A percentile compares a stretch with the other conserved stretches of the same genome.
Conservation (phyloP, 2,797 vertebrate species). For the Atherinosoma microstoma region DNA sequence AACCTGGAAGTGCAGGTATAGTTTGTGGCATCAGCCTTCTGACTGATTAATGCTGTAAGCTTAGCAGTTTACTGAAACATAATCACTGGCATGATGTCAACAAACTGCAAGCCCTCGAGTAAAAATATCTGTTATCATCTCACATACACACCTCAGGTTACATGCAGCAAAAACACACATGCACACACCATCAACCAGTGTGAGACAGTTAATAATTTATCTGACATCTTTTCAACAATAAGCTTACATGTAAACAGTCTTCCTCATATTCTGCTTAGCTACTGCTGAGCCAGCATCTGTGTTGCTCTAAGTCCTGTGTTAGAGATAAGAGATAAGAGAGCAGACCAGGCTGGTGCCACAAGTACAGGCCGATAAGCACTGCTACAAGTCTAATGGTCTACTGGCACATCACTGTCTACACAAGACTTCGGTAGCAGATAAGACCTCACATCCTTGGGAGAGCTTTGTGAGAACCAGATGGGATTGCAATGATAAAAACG, state of each 20-base stretch:
- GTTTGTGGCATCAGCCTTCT: not conserved
- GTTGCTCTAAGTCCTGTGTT: constrained; percentile 59
- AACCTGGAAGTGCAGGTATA: not conserved
- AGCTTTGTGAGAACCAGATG: constrained; percentile 49
- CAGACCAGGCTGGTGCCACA: constrained; percentile 39
- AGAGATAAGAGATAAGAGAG: constrained; percentile 72
- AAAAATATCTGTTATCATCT: constrained; percentile 9
- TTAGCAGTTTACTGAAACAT: constrained; percentile 12
- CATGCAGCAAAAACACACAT: not conserved
- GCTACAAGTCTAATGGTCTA: constrained; percentile 43
- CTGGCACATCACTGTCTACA: constrained; percentile 59
- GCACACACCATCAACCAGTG: constrained; percentile 7
- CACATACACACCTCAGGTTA: constrained; percentile 9
- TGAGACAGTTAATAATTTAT: constrained; percentile 37
- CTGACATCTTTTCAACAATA: constrained; percentile 19
- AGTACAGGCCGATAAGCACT: constrained; percentile 66
- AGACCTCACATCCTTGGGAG: constrained; percentile 48
- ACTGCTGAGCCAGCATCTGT: constrained; percentile 37
- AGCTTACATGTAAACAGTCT: constrained; percentile 13
- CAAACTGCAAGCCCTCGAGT: not conserved
- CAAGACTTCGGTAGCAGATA: constrained; percentile 66
- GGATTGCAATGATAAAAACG: constrained; percentile 33
- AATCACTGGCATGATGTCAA: constrained; percentile 20
- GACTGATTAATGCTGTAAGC: constrained; percentile 20
- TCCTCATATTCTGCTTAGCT: constrained; percentile 57